These are phyloP conservation scores for Chauna torquata DNA, from an alignment of 2,113 vertebrate genomes.

Conservation along the genomic window DNA sequence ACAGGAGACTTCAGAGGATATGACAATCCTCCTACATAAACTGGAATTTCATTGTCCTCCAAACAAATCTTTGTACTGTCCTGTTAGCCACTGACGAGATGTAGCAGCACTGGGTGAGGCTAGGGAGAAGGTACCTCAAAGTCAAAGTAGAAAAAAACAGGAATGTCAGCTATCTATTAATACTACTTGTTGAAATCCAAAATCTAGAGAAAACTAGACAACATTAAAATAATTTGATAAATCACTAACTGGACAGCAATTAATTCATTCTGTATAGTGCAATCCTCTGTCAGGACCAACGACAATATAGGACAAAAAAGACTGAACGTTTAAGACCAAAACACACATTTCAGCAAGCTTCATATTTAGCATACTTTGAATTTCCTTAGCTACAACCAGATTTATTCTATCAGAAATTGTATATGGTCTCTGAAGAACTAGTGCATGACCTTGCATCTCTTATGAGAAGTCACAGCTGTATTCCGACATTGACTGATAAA, in stretches of 20 bases:
- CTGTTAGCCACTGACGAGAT: neutral
- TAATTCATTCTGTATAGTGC: neutral
- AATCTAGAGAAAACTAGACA: neutral
- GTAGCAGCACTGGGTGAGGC: neutral
- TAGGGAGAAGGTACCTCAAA: neutral
- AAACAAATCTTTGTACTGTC: neutral
- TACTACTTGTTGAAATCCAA: neutral
- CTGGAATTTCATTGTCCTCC: neutral
- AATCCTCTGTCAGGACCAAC: neutral
- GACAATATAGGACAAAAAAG: neutral
- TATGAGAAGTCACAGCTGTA: conserved; percentile 70
- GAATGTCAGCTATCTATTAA: neutral
- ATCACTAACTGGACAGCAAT: neutral
- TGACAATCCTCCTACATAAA: neutral
- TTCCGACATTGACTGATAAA: conserved; percentile 68
- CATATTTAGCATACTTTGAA: conserved; percentile 41
- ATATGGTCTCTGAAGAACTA: conserved; percentile 60
- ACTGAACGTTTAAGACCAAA: neutral
- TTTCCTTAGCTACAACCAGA: conserved; percentile 58
- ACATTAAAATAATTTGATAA: neutral
- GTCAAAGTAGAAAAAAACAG: neutral
- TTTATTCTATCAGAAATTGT: conserved; percentile 63
- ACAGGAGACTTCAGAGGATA: neutral
- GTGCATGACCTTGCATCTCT: conserved; percentile 61
- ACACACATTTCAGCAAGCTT: conserved; percentile 5